Evolutionary conservation across 1,140 invertebrate genomes (phyloP), one percentile per base, ranked within the genome.

Genomic region (Hylyphantes graminicola): DNA sequence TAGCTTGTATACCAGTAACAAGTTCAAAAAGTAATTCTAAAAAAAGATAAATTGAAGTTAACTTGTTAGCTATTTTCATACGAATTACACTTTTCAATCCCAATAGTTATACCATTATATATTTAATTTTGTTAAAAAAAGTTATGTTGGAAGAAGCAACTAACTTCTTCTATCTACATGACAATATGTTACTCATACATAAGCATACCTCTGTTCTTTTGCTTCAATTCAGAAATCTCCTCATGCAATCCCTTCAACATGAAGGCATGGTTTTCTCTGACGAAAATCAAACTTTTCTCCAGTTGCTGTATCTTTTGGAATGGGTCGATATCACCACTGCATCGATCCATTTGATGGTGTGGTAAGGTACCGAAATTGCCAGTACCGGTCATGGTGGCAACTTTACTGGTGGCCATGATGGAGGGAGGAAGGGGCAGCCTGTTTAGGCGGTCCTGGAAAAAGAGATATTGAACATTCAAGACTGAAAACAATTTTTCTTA

Each of bases 231-330:
- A 53, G 72, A 77, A 50, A 86, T 77, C 82, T 86, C 82, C 51
- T 86, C 72, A 72, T 86, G 86, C 15, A 86, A 73, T 21, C 78
- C 70, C 19, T 85, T 76, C 4, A 86, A 61, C 63, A 85, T 74
- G 17, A 74, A 50, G 7, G 72, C 73, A 82, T 82, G 83, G 19
- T 83, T 77, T 72, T 86, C 86, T 67, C 68, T 54, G 53, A 86
- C 78, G 86, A 86, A 85, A 12, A 70, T 64, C 67, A 87, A 73
- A 75, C 85, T 87, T 75, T 81, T 85, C 55, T 86, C 85, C 51
- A 87, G 61, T 55, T 85, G 85, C 11, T 86, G 85, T 63, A 87
- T 68, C 54, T 80, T 85, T 59, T 85, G 76, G 63, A 70, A 70
- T 51, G 83, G 77, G 67, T 86, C 78, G 7, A 86, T 65, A 15